Conservation (phyloP, 2,888 invertebrate species). For the Ceriagrion tenellum region DNA sequence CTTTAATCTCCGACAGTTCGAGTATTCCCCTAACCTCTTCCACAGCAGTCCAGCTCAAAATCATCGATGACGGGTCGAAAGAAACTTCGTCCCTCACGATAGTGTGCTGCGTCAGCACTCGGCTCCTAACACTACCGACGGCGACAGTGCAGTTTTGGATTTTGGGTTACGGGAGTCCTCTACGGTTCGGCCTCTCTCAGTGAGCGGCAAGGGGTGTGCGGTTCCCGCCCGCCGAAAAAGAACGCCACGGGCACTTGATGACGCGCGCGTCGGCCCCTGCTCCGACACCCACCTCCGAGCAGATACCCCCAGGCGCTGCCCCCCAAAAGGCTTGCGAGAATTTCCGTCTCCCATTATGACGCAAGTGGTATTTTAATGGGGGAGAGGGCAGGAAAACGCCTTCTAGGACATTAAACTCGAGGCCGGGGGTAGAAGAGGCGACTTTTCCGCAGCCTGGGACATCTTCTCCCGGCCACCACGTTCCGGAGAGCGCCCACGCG, state of each 20-base stretch:
- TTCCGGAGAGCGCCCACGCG: neutral
- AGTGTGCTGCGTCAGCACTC: too few species aligned
- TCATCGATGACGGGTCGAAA: too few species aligned
- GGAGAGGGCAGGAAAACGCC: neutral
- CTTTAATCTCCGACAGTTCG: too few species aligned
- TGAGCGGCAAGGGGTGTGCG: neutral
- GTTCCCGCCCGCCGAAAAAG: neutral
- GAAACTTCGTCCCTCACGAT: too few species aligned
- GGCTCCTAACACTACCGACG: neutral
- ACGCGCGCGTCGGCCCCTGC: neutral
- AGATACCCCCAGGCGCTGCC: neutral
- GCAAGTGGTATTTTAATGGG: conserved; percentile 1
- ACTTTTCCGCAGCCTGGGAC: neutral
- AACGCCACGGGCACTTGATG: neutral
- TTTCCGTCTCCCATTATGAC: neutral
- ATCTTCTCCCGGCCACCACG: neutral
- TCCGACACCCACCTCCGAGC: neutral
- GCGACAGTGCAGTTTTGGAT: neutral
- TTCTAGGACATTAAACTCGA: neutral
- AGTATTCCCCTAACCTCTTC: too few species aligned
- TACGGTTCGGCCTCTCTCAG: neutral
- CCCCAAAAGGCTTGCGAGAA: neutral
- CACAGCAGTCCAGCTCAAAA: too few species aligned
- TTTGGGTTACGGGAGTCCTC: neutral
- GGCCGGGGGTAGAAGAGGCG: neutral